Evolutionary conservation across 2,113 vertebrate species (phyloP).

Genomic region (Rostratula benghalensis): DNA sequence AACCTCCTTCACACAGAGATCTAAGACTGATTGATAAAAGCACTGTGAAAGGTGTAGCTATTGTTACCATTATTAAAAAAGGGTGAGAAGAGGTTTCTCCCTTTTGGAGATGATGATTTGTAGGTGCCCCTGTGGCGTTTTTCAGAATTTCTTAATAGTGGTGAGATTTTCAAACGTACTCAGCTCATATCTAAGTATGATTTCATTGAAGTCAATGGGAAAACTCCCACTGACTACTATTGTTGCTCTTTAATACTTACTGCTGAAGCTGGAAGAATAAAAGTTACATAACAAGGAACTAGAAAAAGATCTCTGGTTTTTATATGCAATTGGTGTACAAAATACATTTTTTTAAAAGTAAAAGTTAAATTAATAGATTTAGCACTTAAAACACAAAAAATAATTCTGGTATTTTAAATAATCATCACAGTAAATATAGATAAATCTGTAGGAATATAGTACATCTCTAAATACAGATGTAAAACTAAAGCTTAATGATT

Average conservation of each 20-base stretch:
- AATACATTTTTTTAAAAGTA: not conserved
- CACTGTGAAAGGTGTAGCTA: not conserved
- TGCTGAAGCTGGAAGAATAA: not conserved
- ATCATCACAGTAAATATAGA: not conserved
- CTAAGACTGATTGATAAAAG: not conserved
- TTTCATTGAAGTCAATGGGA: not conserved
- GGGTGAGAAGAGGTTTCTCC: not conserved
- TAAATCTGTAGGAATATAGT: not conserved
- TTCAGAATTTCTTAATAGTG: not conserved
- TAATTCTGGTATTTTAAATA: not conserved
- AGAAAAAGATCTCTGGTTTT: not conserved
- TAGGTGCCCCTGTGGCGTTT: not conserved
- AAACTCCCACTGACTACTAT: not conserved
- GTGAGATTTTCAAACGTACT: not conserved
- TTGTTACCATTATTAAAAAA: not conserved
- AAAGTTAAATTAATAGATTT: not conserved
- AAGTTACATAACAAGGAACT: not conserved
- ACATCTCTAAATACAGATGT: not conserved
- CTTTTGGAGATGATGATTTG: not conserved
- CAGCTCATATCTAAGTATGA: not conserved
- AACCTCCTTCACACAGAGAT: not conserved
- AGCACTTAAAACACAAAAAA: not conserved
- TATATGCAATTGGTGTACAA: not conserved
- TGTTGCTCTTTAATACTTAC: not conserved
- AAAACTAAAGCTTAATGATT: not conserved